These are phyloP conservation scores for Aythya baeri DNA, from an alignment of 2,113 vertebrate genomes.

Conservation along the genomic window DNA sequence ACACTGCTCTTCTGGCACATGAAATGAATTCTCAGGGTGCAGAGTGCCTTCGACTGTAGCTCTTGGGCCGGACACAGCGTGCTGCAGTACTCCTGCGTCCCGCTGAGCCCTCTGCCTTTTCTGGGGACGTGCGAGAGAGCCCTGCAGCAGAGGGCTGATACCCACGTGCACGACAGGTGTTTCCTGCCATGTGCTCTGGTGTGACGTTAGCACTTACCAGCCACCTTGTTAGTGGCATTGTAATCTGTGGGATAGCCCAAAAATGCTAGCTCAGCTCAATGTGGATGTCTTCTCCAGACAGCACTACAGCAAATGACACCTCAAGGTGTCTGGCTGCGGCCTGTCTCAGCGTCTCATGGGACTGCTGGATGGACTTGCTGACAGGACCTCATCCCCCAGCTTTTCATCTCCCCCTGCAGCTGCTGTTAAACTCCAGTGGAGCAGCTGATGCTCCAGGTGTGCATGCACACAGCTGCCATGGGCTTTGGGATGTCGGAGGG, in stretches of 20 bases:
- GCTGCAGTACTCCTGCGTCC: neutral
- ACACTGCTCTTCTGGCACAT: accelerated
- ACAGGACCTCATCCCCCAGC: neutral
- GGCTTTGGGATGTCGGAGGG: neutral
- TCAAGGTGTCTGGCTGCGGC: neutral
- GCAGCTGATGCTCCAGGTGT: neutral
- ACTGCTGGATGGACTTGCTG: neutral
- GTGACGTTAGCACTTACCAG: neutral
- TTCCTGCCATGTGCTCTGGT: neutral
- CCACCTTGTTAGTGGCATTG: conserved; percentile 8
- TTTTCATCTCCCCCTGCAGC: neutral
- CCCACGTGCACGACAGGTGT: accelerated
- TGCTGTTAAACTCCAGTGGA: neutral
- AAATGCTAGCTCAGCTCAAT: neutral
- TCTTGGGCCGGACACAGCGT: neutral
- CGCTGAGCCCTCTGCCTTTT: neutral
- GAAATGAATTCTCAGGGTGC: neutral
- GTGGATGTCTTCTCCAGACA: neutral
- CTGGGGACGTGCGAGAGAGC: neutral
- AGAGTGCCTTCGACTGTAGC: neutral
- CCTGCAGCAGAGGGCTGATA: neutral
- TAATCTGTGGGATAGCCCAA: neutral
- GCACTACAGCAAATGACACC: neutral
- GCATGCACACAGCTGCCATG: accelerated
- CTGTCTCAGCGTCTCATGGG: neutral